Conservation (phyloP, 1,140 invertebrate genomes). For the Drosophila subobscura region DNA sequence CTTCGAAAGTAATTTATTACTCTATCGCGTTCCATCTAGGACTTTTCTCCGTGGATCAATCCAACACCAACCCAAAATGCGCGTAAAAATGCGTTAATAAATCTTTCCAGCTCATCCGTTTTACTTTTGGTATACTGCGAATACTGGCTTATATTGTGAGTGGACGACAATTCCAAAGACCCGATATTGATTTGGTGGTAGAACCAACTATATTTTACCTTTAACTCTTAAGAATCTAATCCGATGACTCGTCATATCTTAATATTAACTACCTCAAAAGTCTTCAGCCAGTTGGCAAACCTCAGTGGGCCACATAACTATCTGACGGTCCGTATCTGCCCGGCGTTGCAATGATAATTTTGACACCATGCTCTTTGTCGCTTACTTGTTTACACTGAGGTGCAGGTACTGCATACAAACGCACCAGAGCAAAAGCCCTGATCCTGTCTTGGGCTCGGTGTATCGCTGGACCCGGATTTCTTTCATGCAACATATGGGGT, state of each 20-base stretch:
- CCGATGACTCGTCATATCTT: slow-evolving; percentile 75
- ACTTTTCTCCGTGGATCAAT: slow-evolving; percentile 91
- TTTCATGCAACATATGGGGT: slow-evolving; percentile 90
- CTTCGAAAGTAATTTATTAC: slow-evolving; percentile 96
- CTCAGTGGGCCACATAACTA: slow-evolving; percentile 99
- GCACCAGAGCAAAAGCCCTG: slow-evolving; percentile 94
- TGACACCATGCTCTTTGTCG: slow-evolving; percentile 93
- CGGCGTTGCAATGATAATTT: slow-evolving; percentile 97
- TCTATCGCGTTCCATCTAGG: slow-evolving; percentile 97
- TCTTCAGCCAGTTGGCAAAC: slow-evolving; percentile 95
- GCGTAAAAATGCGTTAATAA: slow-evolving; percentile 94
- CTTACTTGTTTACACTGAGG: slow-evolving; percentile 92
- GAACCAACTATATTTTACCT: not conserved
- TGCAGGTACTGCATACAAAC: slow-evolving; percentile 93
- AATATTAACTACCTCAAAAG: slow-evolving; percentile 92
- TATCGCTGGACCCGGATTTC: slow-evolving; percentile 88
- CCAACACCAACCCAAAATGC: slow-evolving; percentile 95
- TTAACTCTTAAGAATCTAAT: not conserved
- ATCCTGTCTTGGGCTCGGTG: slow-evolving; percentile 93
- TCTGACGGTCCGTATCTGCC: slow-evolving; percentile 96
- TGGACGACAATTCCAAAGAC: slow-evolving; percentile 94
- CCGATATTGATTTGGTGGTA: slow-evolving; percentile 94
- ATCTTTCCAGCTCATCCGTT: slow-evolving; percentile 95
- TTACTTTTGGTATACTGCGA: slow-evolving; percentile 92
- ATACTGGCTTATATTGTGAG: slow-evolving; percentile 98